phyloP scores from a whole-genome alignment of 2,888 invertebrate genomes.

The Microchrysa polita region DNA sequence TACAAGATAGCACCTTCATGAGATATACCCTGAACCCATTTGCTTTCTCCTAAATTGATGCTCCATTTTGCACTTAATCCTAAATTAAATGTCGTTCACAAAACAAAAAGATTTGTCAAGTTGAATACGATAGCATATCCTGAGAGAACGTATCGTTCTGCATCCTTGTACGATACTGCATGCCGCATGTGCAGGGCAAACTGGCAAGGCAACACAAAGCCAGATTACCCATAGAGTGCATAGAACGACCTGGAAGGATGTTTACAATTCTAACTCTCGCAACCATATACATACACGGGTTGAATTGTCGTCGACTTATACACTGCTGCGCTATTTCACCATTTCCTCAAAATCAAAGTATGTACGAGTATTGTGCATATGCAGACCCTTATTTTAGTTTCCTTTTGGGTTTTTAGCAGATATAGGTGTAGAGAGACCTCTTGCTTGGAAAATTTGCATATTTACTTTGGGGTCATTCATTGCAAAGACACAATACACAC shows the following conservation, averaged over 20 bases:
- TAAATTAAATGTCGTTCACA: conserved; percentile 44
- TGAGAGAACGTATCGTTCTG: neutral
- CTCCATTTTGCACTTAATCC: conserved; percentile 45
- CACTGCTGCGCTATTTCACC: neutral
- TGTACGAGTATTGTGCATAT: conserved; percentile 19
- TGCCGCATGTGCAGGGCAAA: neutral
- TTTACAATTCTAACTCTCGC: neutral
- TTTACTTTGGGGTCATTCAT: conserved; percentile 31
- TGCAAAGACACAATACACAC: conserved; percentile 1
- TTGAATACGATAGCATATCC: conserved; percentile 14
- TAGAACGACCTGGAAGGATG: neutral
- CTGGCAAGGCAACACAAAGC: conserved; percentile 1
- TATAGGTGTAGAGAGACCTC: conserved; percentile 20
- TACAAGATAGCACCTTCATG: neutral
- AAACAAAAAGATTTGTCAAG: conserved; percentile 43
- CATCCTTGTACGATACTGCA: neutral
- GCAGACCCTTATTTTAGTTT: conserved; percentile 31
- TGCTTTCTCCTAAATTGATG: conserved; percentile 28
- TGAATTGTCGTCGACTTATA: neutral
- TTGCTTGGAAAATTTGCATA: conserved; percentile 36
- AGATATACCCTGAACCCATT: neutral
- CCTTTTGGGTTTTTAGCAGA: conserved; percentile 20
- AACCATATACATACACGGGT: too few relatives aligned
- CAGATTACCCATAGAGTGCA: conserved; percentile 1
- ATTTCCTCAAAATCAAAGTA: conserved; percentile 31